Conservation (phyloP, 64 coral and sea anemone genomes). For the Orbicella faveolata region DNA sequence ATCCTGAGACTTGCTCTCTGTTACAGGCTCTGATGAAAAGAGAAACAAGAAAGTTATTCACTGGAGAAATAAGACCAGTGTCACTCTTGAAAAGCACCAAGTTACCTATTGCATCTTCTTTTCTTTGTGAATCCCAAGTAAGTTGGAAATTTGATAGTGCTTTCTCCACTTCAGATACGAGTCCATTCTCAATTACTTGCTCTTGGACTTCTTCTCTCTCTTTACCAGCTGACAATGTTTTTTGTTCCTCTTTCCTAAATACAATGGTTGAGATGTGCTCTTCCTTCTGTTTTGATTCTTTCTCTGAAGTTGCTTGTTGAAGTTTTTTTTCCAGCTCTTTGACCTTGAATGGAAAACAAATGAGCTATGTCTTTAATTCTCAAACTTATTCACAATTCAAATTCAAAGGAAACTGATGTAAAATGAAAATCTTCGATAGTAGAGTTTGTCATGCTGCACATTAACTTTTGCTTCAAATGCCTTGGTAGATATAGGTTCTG, state of each 20-base stretch:
- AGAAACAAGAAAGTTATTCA: background rate
- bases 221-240: background rate
- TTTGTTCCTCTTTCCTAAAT: background rate
- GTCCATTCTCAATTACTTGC: background rate
- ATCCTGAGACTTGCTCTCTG: constrained; percentile 4
- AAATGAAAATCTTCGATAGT: background rate
- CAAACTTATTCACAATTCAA: background rate
- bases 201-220: background rate
- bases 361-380: background rate
- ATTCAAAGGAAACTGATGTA: background rate
- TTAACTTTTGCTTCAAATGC: too few species aligned
- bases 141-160: constrained; percentile 8
- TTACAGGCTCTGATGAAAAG: background rate
- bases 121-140: constrained; percentile 2
- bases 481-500: too few species aligned
- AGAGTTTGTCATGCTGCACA: too few species aligned
- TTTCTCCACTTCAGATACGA: constrained; percentile 12
- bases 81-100: background rate
- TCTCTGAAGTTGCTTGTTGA: background rate
- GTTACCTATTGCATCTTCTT: background rate
- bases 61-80: background rate
- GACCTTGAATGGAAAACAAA: background rate
- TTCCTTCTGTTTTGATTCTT: background rate
- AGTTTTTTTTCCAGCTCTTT: constrained; percentile 16
- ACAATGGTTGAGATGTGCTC: background rate